Evolutionary conservation across 2,888 invertebrate genomes (phyloP).

Genomic region (Andrena bicolor): DNA sequence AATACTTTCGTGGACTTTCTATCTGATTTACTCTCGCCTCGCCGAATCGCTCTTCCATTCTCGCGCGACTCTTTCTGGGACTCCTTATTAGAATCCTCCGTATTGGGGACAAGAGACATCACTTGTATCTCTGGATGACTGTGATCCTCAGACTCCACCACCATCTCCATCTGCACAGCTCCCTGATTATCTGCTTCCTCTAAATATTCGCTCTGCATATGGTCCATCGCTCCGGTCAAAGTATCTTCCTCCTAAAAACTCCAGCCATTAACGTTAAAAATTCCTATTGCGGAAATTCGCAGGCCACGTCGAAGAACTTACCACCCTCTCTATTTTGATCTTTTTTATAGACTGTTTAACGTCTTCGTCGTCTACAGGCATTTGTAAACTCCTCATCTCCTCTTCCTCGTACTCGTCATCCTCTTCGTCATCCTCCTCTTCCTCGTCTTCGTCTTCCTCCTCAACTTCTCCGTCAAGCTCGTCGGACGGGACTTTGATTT

Average conservation of each 20-base stretch:
- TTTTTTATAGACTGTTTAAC: slow-evolving; percentile 61
- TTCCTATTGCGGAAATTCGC: background rate
- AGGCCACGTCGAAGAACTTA: slow-evolving; percentile 29
- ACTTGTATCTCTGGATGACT: slow-evolving; percentile 50
- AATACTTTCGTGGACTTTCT: slow-evolving; percentile 57
- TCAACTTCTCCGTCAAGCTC: slow-evolving; percentile 48
- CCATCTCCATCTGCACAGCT: slow-evolving; percentile 79
- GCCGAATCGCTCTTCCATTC: slow-evolving; percentile 40
- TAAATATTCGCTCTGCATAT: slow-evolving; percentile 79
- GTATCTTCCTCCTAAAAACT: slow-evolving; percentile 72
- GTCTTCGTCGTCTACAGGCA: slow-evolving; percentile 65
- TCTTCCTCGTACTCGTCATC: slow-evolving; percentile 57
- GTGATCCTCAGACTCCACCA: slow-evolving; percentile 74
- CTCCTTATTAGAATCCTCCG: slow-evolving; percentile 57
- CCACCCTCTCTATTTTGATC: slow-evolving; percentile 66
- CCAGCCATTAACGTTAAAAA: background rate
- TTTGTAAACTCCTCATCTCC: slow-evolving; percentile 25
- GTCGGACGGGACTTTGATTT: no score
- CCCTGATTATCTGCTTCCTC: slow-evolving; percentile 73
- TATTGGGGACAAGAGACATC: slow-evolving; percentile 59
- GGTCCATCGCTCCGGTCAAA: slow-evolving; percentile 80
- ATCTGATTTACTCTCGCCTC: slow-evolving; percentile 46
- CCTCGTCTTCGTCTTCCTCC: slow-evolving; percentile 30
- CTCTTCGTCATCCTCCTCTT: slow-evolving; percentile 21
- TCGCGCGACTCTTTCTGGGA: slow-evolving; percentile 47